Percentiles rank a stretch among this genome's conserved stretches.
phyloP scores from a whole-genome alignment of 2,888 invertebrate species.

The Brachylomia viminalis region DNA sequence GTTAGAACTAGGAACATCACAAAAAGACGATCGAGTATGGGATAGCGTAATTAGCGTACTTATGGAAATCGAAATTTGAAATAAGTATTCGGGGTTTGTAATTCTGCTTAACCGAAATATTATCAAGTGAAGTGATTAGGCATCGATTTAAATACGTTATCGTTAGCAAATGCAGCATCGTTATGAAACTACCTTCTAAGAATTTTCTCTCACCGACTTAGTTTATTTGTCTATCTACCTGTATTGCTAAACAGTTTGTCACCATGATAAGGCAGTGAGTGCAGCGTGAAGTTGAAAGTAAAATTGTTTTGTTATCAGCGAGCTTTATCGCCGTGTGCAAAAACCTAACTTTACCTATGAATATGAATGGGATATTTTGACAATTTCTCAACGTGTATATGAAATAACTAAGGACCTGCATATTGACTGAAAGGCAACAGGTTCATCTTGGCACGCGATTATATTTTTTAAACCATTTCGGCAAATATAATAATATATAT shows the following conservation, averaged over 20 bases:
- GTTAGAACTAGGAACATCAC: neutral
- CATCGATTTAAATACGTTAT: slow-evolving; percentile 19
- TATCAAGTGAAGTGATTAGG: neutral
- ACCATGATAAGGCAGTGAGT: slow-evolving; percentile 38
- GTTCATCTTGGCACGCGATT: neutral
- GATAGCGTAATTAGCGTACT: too few species aligned
- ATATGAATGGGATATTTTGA: slow-evolving; percentile 4
- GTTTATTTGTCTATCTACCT: slow-evolving; percentile 38
- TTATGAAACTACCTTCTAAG: slow-evolving; percentile 65
- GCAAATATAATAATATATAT: neutral
- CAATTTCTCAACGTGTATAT: neutral
- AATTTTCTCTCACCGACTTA: slow-evolving; percentile 61
- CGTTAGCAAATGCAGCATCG: slow-evolving; percentile 18
- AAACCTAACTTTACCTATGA: slow-evolving; percentile 25
- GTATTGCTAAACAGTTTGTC: slow-evolving; percentile 36
- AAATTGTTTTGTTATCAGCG: slow-evolving; percentile 40
- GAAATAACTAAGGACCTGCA: neutral
- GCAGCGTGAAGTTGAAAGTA: slow-evolving; percentile 31
- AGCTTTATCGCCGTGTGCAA: slow-evolving; percentile 30
- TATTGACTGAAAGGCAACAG: neutral
- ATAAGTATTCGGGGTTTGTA: neutral
- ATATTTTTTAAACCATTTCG: neutral
- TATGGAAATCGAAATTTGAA: too few species aligned
- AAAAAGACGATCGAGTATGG: neutral
- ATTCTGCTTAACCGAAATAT: neutral